phyloP scores from a whole-genome alignment of 2,113 vertebrate species.

The Rafetus swinhoei region DNA sequence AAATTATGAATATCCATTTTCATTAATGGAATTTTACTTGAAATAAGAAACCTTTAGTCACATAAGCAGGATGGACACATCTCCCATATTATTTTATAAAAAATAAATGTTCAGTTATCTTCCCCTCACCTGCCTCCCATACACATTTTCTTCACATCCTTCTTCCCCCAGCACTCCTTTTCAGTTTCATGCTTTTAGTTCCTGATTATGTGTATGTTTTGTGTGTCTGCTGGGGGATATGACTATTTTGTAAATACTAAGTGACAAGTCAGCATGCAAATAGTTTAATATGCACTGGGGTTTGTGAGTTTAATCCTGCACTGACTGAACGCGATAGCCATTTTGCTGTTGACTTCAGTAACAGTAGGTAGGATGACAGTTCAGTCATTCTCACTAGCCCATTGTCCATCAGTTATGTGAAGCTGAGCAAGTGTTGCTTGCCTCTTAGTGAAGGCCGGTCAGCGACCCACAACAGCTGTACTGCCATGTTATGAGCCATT shows the following conservation, averaged over 20 bases:
- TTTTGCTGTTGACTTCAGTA: not conserved
- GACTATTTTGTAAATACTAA: not conserved
- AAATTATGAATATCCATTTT: not conserved
- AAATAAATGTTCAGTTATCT: not conserved
- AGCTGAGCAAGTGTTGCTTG: too few species aligned
- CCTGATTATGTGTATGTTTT: accelerated
- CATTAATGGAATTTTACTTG: not conserved
- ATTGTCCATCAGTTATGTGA: too few species aligned
- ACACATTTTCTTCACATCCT: not conserved
- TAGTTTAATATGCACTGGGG: not conserved
- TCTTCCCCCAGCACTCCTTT: not conserved
- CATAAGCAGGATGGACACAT: not conserved
- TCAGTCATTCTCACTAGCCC: too few species aligned
- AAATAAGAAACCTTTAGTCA: not conserved
- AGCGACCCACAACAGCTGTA: too few species aligned
- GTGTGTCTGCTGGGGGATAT: not conserved
- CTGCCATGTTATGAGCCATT: too few species aligned
- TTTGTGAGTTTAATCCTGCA: not conserved
- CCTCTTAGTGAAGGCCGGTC: too few species aligned
- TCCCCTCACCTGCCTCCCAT: not conserved
- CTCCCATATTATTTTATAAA: not conserved
- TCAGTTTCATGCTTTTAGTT: not conserved
- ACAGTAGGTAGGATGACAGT: not conserved
- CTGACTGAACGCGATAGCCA: not conserved
- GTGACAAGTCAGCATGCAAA: not conserved